These are phyloP conservation scores for Peromyscus polionotus DNA, from an alignment of 2,113 vertebrate species.

Conservation along the genomic window DNA sequence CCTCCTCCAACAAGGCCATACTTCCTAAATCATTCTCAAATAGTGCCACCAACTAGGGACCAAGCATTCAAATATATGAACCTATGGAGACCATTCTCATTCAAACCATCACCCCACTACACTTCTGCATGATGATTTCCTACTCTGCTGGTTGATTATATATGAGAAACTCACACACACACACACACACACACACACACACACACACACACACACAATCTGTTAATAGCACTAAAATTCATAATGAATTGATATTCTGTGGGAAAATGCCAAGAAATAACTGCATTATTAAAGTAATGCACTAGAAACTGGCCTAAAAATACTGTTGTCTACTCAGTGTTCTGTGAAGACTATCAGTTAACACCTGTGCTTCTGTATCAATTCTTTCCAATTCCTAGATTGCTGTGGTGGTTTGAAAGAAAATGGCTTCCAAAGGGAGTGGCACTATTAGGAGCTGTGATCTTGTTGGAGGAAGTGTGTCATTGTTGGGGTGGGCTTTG, in stretches of 20 bases:
- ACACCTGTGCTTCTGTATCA: constrained; percentile 11
- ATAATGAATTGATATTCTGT: neutral
- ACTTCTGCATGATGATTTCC: neutral
- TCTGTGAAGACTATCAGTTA: constrained; percentile 8
- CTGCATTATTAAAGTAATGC: constrained; percentile 3
- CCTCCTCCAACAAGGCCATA: neutral
- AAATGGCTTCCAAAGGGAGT: too few species aligned
- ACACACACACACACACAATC: too few species aligned
- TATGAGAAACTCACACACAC: neutral
- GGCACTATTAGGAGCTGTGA: too few species aligned
- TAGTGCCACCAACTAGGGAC: neutral
- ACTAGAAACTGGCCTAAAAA: constrained; percentile 16
- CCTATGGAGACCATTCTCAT: neutral
- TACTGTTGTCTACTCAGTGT: neutral
- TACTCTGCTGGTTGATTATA: neutral
- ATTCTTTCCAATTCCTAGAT: neutral
- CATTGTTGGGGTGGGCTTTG: too few species aligned
- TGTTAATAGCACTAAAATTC: neutral
- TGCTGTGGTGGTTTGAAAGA: too few species aligned
- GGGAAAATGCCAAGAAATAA: neutral
- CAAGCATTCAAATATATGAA: neutral
- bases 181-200: too few species aligned
- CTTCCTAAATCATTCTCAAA: neutral
- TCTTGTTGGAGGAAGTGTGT: too few species aligned
- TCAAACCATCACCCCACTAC: neutral